Evolutionary conservation across 2,113 vertebrate species (phyloP).

Genomic region (Melanerpes aurifrons): DNA sequence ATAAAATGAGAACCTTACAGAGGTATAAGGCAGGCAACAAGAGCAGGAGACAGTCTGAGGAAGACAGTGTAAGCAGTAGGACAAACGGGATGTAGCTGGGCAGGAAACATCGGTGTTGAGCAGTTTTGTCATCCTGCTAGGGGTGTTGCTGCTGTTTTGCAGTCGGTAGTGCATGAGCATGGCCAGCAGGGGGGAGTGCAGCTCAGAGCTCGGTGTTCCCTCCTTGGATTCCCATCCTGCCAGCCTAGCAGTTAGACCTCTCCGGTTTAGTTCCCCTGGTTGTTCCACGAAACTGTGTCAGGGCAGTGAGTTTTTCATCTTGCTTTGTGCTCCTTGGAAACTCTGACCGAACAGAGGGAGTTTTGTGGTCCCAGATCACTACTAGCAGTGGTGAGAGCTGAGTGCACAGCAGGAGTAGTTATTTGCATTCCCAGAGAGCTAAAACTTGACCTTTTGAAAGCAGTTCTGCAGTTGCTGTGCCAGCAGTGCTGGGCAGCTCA

Average conservation of each 20-base stretch:
- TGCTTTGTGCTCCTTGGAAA: not conserved
- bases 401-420: not conserved
- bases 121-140: not conserved
- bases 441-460: not conserved
- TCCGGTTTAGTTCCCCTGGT: not conserved
- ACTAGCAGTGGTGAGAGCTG: not conserved
- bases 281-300: not conserved
- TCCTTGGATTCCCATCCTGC: not conserved
- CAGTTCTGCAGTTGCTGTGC: not conserved
- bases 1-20: not conserved
- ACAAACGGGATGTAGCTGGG: not conserved
- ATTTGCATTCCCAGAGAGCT: not conserved
- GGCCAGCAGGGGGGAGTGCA: slow-evolving; percentile 62
- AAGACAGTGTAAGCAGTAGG: not conserved
- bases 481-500: not conserved
- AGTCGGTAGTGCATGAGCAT: not conserved
- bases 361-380: not conserved
- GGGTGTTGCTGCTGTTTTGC: not conserved
- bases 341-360: not conserved
- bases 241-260: not conserved
- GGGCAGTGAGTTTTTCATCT: not conserved
- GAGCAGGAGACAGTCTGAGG: not conserved
- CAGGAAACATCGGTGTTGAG: not conserved
- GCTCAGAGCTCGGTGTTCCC: not conserved
- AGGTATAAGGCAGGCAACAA: not conserved